Evolutionary conservation across 2,113 vertebrate genomes (phyloP), one percentile per base, ranked within the genome.

Genomic region (human (Homo sapiens)): DNA sequence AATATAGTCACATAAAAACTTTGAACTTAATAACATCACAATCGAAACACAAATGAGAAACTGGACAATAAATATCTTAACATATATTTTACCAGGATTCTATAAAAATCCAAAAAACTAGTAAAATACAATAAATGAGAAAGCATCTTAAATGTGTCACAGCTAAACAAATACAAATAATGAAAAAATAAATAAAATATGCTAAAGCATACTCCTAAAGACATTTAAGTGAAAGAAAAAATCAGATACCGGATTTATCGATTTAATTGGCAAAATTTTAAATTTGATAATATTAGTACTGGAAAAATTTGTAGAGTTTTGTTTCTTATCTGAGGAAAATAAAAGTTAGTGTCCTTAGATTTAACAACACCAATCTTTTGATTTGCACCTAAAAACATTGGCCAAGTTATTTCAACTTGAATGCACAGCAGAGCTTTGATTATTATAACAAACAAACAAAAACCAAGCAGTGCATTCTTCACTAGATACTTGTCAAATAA

Each of bases 31-130:
- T 22, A 82, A 17, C 20, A 64, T 61, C 16, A 94, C 16, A 75
- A 73, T 57, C 50, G 92, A 93, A 93, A 57, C 9, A 86, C 13
- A 94, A 96, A 75, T 70, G 38, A 90, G 66, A 87, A 81, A 61
- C 5, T 48, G 4, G 25, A 78, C 17, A 85, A 45, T 45, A 90
- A 86, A 32, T 86, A 89, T 35, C 17, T 45, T n/a, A 75, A n/a
- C 2, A 70, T 40, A 7, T 10, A 43, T 82, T 78, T 88, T 73
- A 52, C 64, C 40, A 40, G 72, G 40, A 50, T 32, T 55, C 25
- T 30, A 30, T 50, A 79, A 55, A 73, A 83, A 48, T n/a, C 10
- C 9, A 78, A n/a, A 59, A 50, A 90, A 30, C 8, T 40, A 75
- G 6, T 68, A 40, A 32, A 84, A 68, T 73, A 91, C 84, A 75